Percentiles rank a stretch among this genome's conserved stretches.
These are phyloP conservation scores for Drosophila pallidifrons DNA, from an alignment of 1,140 invertebrate species.

Conservation along the genomic window DNA sequence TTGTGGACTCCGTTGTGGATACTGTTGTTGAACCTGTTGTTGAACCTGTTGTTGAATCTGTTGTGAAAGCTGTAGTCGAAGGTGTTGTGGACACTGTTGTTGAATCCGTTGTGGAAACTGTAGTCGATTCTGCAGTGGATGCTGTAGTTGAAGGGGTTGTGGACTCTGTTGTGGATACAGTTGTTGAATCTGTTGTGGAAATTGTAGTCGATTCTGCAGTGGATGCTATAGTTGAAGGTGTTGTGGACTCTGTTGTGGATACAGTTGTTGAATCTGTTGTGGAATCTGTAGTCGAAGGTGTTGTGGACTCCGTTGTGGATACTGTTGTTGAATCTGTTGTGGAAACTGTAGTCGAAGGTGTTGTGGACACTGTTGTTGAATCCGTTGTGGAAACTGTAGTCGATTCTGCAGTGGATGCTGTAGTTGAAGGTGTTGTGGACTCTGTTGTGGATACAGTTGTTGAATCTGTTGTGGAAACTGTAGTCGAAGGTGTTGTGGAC, in stretches of 20 bases:
- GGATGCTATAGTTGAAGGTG: background rate
- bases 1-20: fast-evolving
- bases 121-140: too few relatives aligned
- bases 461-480: too few relatives aligned
- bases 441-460: too few relatives aligned
- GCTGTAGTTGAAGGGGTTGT: too few relatives aligned
- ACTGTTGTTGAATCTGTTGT: too few relatives aligned
- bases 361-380: background rate
- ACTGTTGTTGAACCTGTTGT: too few relatives aligned
- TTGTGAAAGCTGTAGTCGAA: background rate
- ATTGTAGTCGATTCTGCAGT: too few relatives aligned
- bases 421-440: background rate
- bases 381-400: too few relatives aligned
- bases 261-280: background rate
- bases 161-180: too few relatives aligned
- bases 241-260: background rate
- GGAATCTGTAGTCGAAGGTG: background rate
- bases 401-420: too few relatives aligned
- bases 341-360: background rate
- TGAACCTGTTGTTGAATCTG: background rate
- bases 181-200: too few relatives aligned
- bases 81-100: background rate
- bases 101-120: background rate
- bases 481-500: background rate
- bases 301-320: background rate